These are phyloP conservation scores for Drosophila nigromelanica DNA, from an alignment of 1,140 invertebrate species.

Conservation along the genomic window DNA sequence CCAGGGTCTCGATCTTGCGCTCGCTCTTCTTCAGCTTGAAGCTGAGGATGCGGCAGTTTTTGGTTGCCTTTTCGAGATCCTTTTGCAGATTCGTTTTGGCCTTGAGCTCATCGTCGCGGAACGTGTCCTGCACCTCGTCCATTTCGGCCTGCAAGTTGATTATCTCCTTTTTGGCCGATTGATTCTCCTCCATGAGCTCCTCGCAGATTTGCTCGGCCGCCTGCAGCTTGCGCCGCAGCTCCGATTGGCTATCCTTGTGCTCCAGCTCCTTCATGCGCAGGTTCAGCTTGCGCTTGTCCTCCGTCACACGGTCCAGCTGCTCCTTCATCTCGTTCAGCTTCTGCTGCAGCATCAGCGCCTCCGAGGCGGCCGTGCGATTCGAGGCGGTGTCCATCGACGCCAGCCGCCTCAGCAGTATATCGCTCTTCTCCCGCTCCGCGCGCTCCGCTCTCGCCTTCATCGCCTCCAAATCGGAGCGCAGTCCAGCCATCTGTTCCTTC, in stretches of 20 bases:
- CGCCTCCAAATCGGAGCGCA: slow-evolving; percentile 87
- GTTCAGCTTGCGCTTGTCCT: slow-evolving; percentile 91
- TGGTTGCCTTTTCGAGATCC: slow-evolving; percentile 97
- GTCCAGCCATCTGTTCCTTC: slow-evolving; percentile 88
- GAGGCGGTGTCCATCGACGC: slow-evolving; percentile 90
- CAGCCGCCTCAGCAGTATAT: slow-evolving; percentile 90
- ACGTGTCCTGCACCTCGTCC: slow-evolving; percentile 99
- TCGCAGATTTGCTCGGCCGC: slow-evolving; percentile 95
- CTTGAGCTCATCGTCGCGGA: slow-evolving; percentile 98
- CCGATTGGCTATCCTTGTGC: slow-evolving; percentile 85
- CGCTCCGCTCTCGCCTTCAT: slow-evolving; percentile 88
- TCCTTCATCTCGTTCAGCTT: slow-evolving; percentile 93
- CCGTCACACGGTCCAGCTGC: slow-evolving; percentile 90
- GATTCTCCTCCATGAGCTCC: slow-evolving; percentile 98
- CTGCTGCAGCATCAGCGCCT: slow-evolving; percentile 90
- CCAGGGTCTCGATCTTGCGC: slow-evolving; percentile 93
- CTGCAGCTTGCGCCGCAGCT: slow-evolving; percentile 91
- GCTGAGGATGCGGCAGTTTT: slow-evolving; percentile 98
- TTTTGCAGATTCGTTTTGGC: slow-evolving; percentile 97
- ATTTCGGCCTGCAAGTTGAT: slow-evolving; percentile 97
- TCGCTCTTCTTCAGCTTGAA: slow-evolving; percentile 99
- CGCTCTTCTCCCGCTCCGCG: slow-evolving; percentile 94
- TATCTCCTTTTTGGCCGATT: slow-evolving; percentile 97
- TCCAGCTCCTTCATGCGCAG: slow-evolving; percentile 90
- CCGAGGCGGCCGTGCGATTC: slow-evolving; percentile 88